These are phyloP conservation scores for Acromyrmex heyeri DNA, from an alignment of 1,140 invertebrate genomes.

Conservation along the genomic window DNA sequence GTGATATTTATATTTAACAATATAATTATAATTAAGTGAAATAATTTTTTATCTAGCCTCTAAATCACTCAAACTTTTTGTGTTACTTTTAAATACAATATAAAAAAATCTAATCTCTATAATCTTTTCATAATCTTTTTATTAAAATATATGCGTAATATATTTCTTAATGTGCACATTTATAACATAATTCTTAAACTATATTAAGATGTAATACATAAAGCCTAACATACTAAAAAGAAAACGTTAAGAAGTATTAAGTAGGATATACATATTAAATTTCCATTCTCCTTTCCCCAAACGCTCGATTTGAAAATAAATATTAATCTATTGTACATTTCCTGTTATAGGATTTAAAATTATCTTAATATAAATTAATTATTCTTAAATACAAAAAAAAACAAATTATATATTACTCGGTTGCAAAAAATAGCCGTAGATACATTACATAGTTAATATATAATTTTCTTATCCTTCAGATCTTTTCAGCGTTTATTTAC, in stretches of 20 bases:
- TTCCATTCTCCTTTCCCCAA: neutral
- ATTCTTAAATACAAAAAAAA: neutral
- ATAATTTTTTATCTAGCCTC: no score
- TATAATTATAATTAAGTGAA: no score
- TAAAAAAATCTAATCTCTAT: no score
- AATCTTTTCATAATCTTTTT: no score
- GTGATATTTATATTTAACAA: no score
- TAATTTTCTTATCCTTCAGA: neutral
- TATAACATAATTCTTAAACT: no score
- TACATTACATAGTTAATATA: neutral
- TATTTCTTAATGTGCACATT: no score
- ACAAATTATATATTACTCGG: neutral
- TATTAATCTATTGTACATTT: neutral
- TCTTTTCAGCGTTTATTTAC: neutral
- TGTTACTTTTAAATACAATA: no score
- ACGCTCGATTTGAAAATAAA: neutral
- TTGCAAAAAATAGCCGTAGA: neutral
- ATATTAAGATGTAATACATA: neutral
- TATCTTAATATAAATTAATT: constrained; percentile 10
- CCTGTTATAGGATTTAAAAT: neutral
- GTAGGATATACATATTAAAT: neutral
- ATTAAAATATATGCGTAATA: no score
- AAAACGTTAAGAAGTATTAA: neutral
- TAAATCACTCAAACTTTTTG: no score
- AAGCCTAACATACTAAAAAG: neutral